Evolutionary conservation across 2,797 vertebrate species (phyloP).

Genomic region (Ptychobarbus kaznakovi): DNA sequence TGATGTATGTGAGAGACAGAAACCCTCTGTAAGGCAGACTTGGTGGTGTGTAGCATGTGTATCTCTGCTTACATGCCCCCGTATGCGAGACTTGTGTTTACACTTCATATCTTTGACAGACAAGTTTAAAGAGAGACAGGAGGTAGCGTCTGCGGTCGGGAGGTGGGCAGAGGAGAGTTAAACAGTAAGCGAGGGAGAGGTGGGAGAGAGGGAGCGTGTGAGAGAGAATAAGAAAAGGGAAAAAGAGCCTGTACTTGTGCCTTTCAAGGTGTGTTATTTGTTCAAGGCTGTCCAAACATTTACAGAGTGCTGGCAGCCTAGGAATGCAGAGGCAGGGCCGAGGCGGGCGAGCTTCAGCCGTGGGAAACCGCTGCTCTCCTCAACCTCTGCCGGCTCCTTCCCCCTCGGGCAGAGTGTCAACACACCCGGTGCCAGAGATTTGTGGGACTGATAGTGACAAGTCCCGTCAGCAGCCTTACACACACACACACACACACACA

Average conservation of each 20-base stretch:
- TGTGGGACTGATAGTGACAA: constrained; percentile 91
- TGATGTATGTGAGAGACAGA: constrained; percentile 36
- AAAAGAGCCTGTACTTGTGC: constrained; percentile 82
- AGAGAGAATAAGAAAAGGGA: constrained; percentile 61
- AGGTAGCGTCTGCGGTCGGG: constrained; percentile 58
- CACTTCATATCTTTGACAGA: constrained; percentile 58
- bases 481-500: constrained; percentile 49
- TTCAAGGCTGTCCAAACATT: constrained; percentile 98
- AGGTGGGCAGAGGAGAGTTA: constrained; percentile 48
- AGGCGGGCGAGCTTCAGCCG: constrained; percentile 84
- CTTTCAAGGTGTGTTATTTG: constrained; percentile 98
- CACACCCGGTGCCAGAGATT: constrained; percentile 92
- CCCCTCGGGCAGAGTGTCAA: constrained; percentile 90
- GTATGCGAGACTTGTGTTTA: constrained; percentile 51
- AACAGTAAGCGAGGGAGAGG: constrained; percentile 53
- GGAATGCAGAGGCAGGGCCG: constrained; percentile 90
- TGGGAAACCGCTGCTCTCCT: constrained; percentile 95
- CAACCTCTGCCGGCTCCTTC: constrained; percentile 89
- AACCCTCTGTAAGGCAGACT: constrained; percentile 27
- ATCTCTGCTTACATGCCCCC: constrained; percentile 42
- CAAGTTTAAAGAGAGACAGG: constrained; percentile 52
- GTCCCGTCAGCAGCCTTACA: constrained; percentile 82
- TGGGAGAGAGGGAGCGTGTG: constrained; percentile 38
- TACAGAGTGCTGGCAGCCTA: constrained; percentile 90
- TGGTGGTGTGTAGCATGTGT: constrained; percentile 45